These are phyloP conservation scores for Lampris incognitus DNA, from an alignment of 2,113 vertebrate species.

Conservation along the genomic window DNA sequence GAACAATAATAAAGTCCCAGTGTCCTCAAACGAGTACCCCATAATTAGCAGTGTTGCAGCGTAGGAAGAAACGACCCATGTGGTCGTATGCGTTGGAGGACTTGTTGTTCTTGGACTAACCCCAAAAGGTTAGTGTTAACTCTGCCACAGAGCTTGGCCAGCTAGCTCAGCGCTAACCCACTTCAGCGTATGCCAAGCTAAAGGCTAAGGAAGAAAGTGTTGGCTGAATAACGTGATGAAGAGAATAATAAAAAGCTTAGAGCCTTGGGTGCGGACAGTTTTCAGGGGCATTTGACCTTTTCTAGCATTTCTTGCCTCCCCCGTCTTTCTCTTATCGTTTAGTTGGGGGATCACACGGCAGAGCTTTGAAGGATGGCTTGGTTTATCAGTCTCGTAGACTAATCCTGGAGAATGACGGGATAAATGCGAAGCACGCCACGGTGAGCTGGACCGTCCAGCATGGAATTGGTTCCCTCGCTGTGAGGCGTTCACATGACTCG, in stretches of 20 bases:
- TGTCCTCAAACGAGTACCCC: too few relatives aligned
- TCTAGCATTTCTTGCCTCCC: neutral
- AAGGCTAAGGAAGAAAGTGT: neutral
- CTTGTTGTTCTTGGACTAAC: too few relatives aligned
- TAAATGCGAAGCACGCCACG: neutral
- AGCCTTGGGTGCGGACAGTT: neutral
- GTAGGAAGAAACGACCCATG: too few relatives aligned
- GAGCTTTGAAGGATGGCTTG: constrained; percentile 25
- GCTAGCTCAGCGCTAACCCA: too few relatives aligned
- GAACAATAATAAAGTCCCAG: too few relatives aligned
- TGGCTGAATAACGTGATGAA: neutral
- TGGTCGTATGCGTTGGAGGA: too few relatives aligned
- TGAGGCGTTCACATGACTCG: neutral
- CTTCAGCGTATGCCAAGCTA: too few relatives aligned
- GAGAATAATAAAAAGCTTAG: neutral
- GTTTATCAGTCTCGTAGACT: too few relatives aligned
- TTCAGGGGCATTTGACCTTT: neutral
- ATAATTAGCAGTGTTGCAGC: too few relatives aligned
- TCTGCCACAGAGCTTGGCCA: too few relatives aligned
- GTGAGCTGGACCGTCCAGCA: neutral
- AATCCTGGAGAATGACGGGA: too few relatives aligned
- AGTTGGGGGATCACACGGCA: neutral
- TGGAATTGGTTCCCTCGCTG: neutral
- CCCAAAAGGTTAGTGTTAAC: too few relatives aligned
- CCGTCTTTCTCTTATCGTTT: constrained; percentile 1